Evolutionary conservation across 64 coral and sea anemone genomes (phyloP), one percentile per base, ranked within the genome.

Genomic region (Pachyseris speciosa): DNA sequence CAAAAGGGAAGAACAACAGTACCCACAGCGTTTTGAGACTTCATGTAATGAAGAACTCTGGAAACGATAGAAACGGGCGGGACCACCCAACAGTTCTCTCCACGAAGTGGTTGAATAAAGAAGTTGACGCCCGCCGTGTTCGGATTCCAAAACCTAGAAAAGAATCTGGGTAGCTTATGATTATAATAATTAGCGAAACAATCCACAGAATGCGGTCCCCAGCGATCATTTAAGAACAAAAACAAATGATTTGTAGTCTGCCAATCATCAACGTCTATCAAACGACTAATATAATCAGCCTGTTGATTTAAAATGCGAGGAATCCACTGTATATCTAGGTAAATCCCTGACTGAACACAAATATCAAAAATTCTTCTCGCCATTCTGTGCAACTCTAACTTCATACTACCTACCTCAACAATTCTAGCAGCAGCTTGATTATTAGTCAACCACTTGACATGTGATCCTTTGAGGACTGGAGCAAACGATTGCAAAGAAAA

Each of bases 281-380:
- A 55, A 83, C 78, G 78, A 57, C 80, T 84, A 27, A 81, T 81
- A 32, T 81, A 81, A 81, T 81, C 77, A 81, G 77, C 78, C 65
- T 84, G 52, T 20, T 58, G 52, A 58, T 58, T 58, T 24, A 13
- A 39, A 78, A 40, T 78, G 33, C 45, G 74, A 78, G 40, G 74
- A 24, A 78, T 78, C 74, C 74, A 78, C 40, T 78, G 74, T 78
- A 53, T 24, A 4, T 78, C 74, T 78, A 78, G 26, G 20, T 78
- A 13, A 78, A 78, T 78, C 20, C n/a, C 36, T 10, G 33, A 43
- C 45, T 15, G 27, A 2, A 78, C 20, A 58, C 3, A 58, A 84
- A 84, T 61, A 84, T 67, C 24, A 84, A 64, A 64, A 34, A 63
- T 84, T 57, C 53, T 84, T 84, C 29, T 11, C 57, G 80, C 80